A percentile compares a stretch with the other conserved stretches of the same genome.
phyloP scores from a whole-genome alignment of 1,140 invertebrate genomes.

The Homarus americanus region DNA sequence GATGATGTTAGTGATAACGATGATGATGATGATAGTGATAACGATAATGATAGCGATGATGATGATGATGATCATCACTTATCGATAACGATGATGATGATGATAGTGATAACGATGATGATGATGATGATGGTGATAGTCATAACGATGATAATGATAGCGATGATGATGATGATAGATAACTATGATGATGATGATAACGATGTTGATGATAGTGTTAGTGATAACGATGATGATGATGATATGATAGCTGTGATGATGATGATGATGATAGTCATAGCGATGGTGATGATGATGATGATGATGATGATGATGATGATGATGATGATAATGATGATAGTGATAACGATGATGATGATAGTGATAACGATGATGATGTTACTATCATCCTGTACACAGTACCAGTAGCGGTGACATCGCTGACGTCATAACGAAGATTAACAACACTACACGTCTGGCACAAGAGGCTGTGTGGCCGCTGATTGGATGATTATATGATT shows the following conservation, averaged over 20 bases:
- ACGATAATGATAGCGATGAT: constrained; percentile 41
- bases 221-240: too few species aligned
- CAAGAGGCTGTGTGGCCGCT: too few species aligned
- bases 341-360: constrained; percentile 5
- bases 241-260: too few species aligned
- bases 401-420: too few species aligned
- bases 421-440: too few species aligned
- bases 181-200: too few species aligned
- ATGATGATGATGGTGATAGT: constrained; percentile 24
- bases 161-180: constrained; percentile 6
- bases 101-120: constrained; percentile 33
- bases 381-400: too few species aligned
- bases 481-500: too few species aligned
- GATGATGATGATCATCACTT: constrained; percentile 45
- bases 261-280: not conserved
- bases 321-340: not conserved
- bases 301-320: not conserved
- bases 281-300: not conserved
- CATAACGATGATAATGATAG: constrained; percentile 25
- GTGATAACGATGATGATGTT: not conserved
- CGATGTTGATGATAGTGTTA: too few species aligned
- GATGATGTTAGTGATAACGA: constrained; percentile 43
- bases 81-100: constrained; percentile 44
- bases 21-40: constrained; percentile 43
- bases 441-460: too few species aligned